A percentile compares a stretch with the other conserved stretches of the same genome.
Evolutionary conservation across 2,888 invertebrate genomes (phyloP).

Genomic region (Cerastis leucographa): DNA sequence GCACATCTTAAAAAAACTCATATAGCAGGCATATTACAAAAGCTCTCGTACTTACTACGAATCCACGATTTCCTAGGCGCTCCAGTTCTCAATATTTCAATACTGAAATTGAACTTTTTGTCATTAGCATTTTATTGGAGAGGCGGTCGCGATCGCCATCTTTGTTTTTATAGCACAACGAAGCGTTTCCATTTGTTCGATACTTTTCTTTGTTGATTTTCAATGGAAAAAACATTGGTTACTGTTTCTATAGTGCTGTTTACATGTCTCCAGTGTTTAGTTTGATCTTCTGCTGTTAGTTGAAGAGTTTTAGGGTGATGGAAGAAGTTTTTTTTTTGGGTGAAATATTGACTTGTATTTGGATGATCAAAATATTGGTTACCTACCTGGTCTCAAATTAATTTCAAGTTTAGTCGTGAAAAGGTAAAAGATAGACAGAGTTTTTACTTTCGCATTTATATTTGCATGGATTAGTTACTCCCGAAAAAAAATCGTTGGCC

Average conservation of each 20-base stretch:
- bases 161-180: constrained; percentile 39
- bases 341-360: too few species aligned
- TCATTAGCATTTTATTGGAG: constrained; percentile 64
- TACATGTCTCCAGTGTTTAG: neutral
- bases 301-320: neutral
- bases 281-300: neutral
- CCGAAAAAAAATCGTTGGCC: too few species aligned
- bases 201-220: constrained; percentile 27
- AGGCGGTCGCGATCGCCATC: constrained; percentile 19
- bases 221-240: neutral
- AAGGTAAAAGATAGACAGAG: too few species aligned
- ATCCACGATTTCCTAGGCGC: constrained; percentile 19
- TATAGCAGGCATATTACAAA: constrained; percentile 13
- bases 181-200: constrained; percentile 24
- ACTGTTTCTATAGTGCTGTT: neutral
- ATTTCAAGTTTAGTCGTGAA: too few species aligned
- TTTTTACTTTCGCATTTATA: too few species aligned
- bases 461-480: too few species aligned
- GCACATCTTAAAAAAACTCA: neutral
- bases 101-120: constrained; percentile 62
- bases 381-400: too few species aligned
- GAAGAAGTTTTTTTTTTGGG: neutral
- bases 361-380: too few species aligned
- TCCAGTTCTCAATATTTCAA: constrained; percentile 56
- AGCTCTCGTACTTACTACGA: neutral